phyloP scores from a whole-genome alignment of 2,113 vertebrate species.

The Brienomyrus brachyistius region DNA sequence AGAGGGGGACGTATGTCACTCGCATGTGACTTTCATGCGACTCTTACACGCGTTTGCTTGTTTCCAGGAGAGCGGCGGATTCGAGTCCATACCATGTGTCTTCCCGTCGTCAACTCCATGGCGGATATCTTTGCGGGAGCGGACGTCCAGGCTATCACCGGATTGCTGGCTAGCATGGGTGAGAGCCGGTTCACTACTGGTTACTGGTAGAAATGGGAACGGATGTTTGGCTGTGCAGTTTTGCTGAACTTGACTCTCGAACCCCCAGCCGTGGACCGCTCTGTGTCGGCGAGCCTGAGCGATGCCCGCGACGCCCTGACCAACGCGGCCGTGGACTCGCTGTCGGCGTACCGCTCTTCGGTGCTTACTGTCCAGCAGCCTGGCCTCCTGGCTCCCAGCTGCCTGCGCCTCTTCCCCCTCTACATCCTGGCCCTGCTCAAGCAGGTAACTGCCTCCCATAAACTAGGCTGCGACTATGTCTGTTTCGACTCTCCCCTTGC shows the following conservation, averaged over 20 bases:
- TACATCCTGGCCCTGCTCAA: conserved; percentile 85
- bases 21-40: background rate
- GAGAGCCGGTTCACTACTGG: conserved; percentile 31
- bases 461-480: background rate
- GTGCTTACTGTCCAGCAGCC: conserved; percentile 82
- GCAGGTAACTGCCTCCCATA: conserved; percentile 62
- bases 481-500: background rate
- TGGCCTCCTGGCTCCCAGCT: conserved; percentile 76
- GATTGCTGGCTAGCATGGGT: conserved; percentile 95
- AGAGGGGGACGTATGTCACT: background rate
- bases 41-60: background rate
- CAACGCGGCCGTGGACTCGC: conserved; percentile 83
- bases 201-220: background rate
- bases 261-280: conserved; percentile 80
- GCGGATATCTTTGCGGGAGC: conserved; percentile 88
- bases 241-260: background rate
- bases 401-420: conserved; percentile 82
- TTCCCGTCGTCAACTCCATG: conserved; percentile 84
- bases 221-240: background rate
- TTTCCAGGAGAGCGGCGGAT: conserved; percentile 84
- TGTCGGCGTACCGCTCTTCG: conserved; percentile 73
- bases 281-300: conserved; percentile 75
- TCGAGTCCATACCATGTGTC: conserved; percentile 91
- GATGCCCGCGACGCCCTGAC: conserved; percentile 89
- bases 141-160: conserved; percentile 86